Conservation (phyloP, 1,140 invertebrate genomes). For the Chironomus striatipennis region DNA sequence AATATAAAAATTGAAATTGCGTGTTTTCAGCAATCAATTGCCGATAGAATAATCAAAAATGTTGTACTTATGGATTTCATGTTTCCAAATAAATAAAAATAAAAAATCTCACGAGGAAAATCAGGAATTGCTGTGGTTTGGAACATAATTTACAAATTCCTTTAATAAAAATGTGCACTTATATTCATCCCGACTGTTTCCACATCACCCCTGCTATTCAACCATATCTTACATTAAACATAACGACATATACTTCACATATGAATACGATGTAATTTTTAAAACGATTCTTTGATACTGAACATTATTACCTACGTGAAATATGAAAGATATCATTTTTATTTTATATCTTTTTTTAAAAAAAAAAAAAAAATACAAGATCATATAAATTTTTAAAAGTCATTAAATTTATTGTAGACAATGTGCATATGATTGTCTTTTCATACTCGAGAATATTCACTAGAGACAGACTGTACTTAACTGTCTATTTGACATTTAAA, state of each 20-base stretch:
- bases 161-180: not conserved
- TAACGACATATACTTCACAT: not conserved
- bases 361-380: no score
- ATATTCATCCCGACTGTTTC: not conserved
- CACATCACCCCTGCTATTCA: slow-evolving; percentile 14
- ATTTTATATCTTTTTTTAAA: no score
- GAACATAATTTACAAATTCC: slow-evolving; percentile 16
- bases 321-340: no score
- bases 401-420: no score
- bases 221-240: slow-evolving; percentile 13
- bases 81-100: not conserved
- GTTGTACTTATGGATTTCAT: not conserved
- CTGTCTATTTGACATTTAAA: no score
- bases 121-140: not conserved
- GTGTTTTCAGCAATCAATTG: not conserved
- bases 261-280: not conserved
- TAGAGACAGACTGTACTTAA: no score
- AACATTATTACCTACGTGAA: not conserved
- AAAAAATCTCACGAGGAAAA: not conserved
- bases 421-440: no score
- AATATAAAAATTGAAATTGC: slow-evolving; percentile 13
- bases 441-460: no score
- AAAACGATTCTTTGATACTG: slow-evolving; percentile 15
- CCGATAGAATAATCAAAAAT: not conserved
- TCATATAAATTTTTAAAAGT: no score